Conservation (phyloP, 2,797 vertebrate species). For the Rhadinocentrus ornatus region DNA sequence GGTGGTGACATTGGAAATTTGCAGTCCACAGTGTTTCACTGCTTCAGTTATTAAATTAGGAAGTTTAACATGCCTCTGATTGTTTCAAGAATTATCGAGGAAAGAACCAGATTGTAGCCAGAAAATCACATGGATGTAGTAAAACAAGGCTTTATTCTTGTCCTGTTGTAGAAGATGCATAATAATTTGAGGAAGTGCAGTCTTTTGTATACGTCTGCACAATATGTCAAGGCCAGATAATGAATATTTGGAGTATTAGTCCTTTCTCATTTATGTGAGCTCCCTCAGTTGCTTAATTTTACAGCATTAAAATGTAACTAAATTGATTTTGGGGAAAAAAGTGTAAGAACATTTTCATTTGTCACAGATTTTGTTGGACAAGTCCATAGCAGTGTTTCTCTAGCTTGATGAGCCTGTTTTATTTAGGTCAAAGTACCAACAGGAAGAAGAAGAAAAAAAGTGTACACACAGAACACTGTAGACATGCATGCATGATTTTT, state of each 20-base stretch:
- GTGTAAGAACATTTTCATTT: neutral
- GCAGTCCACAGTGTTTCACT: conserved; percentile 30
- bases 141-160: conserved; percentile 35
- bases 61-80: conserved; percentile 47
- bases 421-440: conserved; percentile 39
- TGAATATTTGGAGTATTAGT: conserved; percentile 9
- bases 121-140: conserved; percentile 32
- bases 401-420: conserved; percentile 16
- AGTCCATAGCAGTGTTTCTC: neutral
- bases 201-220: conserved; percentile 11
- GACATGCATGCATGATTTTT: conserved; percentile 18
- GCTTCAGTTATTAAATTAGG: conserved; percentile 59
- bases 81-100: conserved; percentile 49
- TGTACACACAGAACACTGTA: conserved; percentile 51
- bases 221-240: conserved; percentile 18
- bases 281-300: neutral
- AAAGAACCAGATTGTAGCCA: conserved; percentile 4
- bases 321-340: neutral
- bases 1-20: conserved; percentile 20
- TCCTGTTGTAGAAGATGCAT: conserved; percentile 26
- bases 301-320: conserved; percentile 1
- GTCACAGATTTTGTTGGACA: neutral
- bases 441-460: neutral
- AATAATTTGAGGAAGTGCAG: conserved; percentile 24
- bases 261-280: neutral